A percentile compares a stretch with the other conserved stretches of the same genome.
phyloP scores from a whole-genome alignment of 1,140 invertebrate species.

The Holcopasites calliopsidis region DNA sequence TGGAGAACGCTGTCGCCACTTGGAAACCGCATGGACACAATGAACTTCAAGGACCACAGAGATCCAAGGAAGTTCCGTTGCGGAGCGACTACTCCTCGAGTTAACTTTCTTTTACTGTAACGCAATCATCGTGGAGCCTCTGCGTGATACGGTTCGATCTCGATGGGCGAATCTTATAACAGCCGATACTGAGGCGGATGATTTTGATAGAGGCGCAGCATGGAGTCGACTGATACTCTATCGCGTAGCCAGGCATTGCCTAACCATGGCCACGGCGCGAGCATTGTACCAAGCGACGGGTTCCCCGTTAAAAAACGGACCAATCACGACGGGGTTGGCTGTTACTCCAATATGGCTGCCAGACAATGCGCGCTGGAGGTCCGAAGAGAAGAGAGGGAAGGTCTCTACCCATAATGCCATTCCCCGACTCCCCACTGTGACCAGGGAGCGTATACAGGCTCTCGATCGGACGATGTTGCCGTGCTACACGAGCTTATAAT shows the following conservation, averaged over 20 bases:
- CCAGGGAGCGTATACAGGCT: conserved; percentile 58
- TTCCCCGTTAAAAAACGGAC: conserved; percentile 76
- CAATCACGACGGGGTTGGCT: conserved; percentile 76
- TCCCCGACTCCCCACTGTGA: conserved; percentile 76
- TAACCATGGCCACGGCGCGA: conserved; percentile 66
- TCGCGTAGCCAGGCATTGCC: conserved; percentile 75
- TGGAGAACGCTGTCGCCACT: too few species aligned
- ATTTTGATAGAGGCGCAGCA: conserved; percentile 69
- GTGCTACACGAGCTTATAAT: conserved; percentile 34
- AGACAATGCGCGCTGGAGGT: conserved; percentile 70
- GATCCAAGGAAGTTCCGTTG: not conserved
- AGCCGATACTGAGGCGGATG: conserved; percentile 57
- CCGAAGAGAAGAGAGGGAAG: conserved; percentile 69
- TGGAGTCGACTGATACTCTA: conserved; percentile 77
- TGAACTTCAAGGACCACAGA: too few species aligned
- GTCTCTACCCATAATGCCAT: conserved; percentile 77
- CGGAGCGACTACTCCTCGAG: not conserved
- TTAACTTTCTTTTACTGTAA: conserved; percentile 34
- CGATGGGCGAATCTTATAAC: conserved; percentile 50
- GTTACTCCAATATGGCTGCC: conserved; percentile 78
- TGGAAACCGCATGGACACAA: not conserved
- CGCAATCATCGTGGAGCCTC: conserved; percentile 14
- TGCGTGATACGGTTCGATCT: conserved; percentile 36
- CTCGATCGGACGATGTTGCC: conserved; percentile 60
- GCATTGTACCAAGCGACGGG: conserved; percentile 69